A percentile compares a stretch with the other conserved stretches of the same genome.
Conservation (phyloP, 2,113 vertebrate species). For the Leptobrachium ailaonicum region DNA sequence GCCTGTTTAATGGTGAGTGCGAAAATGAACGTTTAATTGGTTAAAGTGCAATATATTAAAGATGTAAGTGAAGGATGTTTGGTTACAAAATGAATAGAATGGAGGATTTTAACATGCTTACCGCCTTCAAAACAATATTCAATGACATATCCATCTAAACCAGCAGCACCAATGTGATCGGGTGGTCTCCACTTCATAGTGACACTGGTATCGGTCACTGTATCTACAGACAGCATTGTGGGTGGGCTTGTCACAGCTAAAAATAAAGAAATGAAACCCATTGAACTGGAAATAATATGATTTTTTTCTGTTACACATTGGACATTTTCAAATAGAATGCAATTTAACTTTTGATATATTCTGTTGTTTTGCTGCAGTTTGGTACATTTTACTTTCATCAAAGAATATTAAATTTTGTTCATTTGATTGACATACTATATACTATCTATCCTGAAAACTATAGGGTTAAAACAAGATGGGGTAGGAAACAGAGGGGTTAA, state of each 20-base stretch:
- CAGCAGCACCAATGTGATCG: conserved; percentile 93
- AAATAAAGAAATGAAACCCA: conserved; percentile 15
- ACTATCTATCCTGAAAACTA: too few species aligned
- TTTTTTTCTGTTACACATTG: too few species aligned
- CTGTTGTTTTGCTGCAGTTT: too few species aligned
- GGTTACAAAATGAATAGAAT: not conserved
- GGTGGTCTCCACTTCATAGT: conserved; percentile 96
- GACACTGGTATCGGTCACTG: conserved; percentile 85
- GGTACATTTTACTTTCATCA: too few species aligned
- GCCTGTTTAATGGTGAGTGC: too few species aligned
- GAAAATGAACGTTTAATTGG: too few species aligned
- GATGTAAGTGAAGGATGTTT: not conserved
- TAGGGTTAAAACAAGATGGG: too few species aligned
- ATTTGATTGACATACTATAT: too few species aligned
- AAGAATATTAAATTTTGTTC: too few species aligned
- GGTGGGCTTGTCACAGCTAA: conserved; percentile 93
- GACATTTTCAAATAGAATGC: too few species aligned
- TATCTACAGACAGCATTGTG: conserved; percentile 87
- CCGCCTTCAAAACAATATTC: conserved; percentile 97
- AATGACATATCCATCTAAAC: conserved; percentile 90
- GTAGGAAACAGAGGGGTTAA: too few species aligned
- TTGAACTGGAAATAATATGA: not conserved
- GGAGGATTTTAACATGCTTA: conserved; percentile 64
- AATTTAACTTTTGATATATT: too few species aligned
- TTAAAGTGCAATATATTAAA: not conserved